Evolutionary conservation across 1,140 invertebrate species (phyloP), one percentile per base, ranked within the genome.

Genomic region (Daktulosphaira vitifoliae): DNA sequence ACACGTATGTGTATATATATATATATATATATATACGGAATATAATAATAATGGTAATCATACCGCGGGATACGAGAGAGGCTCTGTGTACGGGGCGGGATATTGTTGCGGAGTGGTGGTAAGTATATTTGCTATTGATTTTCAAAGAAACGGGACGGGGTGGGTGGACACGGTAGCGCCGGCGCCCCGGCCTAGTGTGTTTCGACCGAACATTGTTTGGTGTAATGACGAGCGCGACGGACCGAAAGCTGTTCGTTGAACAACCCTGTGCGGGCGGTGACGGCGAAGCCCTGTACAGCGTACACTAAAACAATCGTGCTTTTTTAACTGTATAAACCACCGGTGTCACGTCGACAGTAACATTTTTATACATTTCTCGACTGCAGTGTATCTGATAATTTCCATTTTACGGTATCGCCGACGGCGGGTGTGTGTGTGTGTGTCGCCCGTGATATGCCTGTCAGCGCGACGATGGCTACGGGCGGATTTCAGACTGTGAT

Each of bases 51-150:
- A n/a, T n/a, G n/a, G n/a, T n/a, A n/a, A n/a, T n/a, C n/a, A n/a
- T n/a, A 15, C 9, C 18, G 51, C 7, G 49, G 5, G 25, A 1
- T 15, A 2, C 25, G 44, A 20, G 44, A 15, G 13, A 15, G 13
- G 38, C 11, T 7, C 0, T 49, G 3, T 23, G 22, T 7, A 15
- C 25, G 16, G 8, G 9, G 52, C 20, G 37, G 6, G 38, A 9
- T 6, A 9, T 15, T 42, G 11, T 20, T 18, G 16, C 3, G 2
- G 44, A 18, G 38, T 29, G 16, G n/a, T 3, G 3, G 44, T 18
- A 20, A 20, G 44, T 44, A 13, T 44, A 13, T 44, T n/a, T 18
- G 23, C 54, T 59, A 59, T 59, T 59, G 54, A 59, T 59, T 59
- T 59, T 59, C 39, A 20, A 13, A 33, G 53, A 13, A 7, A 16